Evolutionary conservation across 2,888 invertebrate genomes (phyloP).

Genomic region (Cheiracanthium punctorium): DNA sequence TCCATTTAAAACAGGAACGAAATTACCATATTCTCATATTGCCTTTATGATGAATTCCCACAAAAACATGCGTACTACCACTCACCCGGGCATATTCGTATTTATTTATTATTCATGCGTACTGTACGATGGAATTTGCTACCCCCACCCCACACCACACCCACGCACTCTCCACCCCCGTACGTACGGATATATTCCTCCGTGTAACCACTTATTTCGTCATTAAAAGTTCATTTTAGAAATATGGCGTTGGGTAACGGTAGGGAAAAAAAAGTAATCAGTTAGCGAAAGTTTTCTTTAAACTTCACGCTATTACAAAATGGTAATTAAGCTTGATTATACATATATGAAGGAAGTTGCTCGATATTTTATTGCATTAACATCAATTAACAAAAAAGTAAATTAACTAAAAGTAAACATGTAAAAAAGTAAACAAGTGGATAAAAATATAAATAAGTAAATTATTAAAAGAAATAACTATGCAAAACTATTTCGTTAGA

Average conservation of each 20-base stretch:
- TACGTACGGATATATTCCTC: neutral
- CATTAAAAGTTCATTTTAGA: neutral
- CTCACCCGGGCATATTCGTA: neutral
- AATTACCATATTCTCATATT: slow-evolving; percentile 8
- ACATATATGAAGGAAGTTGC: too few species aligned
- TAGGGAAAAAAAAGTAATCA: neutral
- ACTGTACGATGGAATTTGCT: neutral
- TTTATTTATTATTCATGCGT: neutral
- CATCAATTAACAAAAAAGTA: too few species aligned
- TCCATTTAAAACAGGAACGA: slow-evolving; percentile 46
- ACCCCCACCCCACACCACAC: too few species aligned
- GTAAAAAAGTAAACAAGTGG: too few species aligned
- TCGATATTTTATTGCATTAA: too few species aligned
- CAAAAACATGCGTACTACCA: neutral
- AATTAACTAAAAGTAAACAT: too few species aligned
- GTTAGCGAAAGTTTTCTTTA: neutral
- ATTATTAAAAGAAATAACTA: too few species aligned
- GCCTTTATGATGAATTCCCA: neutral
- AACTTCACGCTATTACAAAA: too few species aligned
- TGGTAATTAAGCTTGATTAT: too few species aligned
- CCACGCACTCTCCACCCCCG: too few species aligned
- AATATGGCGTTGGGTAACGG: neutral
- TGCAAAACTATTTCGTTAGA: too few species aligned
- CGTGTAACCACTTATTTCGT: neutral
- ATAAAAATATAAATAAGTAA: too few species aligned